These are phyloP conservation scores for Drosophila ficusphila DNA, from an alignment of 1,140 invertebrate genomes.

Conservation along the genomic window DNA sequence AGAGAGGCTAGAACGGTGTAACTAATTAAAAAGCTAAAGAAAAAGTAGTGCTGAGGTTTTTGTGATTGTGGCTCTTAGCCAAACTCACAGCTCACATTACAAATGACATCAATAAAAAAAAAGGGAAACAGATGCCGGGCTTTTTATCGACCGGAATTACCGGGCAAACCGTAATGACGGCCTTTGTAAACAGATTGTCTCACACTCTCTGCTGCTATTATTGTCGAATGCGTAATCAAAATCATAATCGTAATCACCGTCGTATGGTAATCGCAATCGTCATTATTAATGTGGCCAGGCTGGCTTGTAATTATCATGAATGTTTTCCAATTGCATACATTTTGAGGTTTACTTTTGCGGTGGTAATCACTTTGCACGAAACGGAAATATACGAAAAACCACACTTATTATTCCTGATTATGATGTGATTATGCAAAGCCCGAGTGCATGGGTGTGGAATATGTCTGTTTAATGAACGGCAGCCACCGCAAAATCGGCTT, in stretches of 20 bases:
- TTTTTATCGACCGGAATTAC: neutral
- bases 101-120: too few relatives aligned
- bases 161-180: constrained; percentile 1
- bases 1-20: too few relatives aligned
- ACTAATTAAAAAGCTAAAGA: too few relatives aligned
- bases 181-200: neutral
- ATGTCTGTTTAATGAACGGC: constrained; percentile 25
- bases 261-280: neutral
- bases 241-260: constrained; percentile 5
- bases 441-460: constrained; percentile 9
- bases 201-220: neutral
- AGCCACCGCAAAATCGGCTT: constrained; percentile 52
- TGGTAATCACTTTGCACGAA: constrained; percentile 48
- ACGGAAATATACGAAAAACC: constrained; percentile 46
- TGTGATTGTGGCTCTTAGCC: too few relatives aligned
- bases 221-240: neutral
- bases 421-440: constrained; percentile 45
- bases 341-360: constrained; percentile 68
- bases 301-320: constrained; percentile 42
- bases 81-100: too few relatives aligned
- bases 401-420: constrained; percentile 70
- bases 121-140: too few relatives aligned
- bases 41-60: too few relatives aligned
- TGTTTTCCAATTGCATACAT: constrained; percentile 57
- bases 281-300: constrained; percentile 11